Evolutionary conservation across 2,888 invertebrate species (phyloP).

Genomic region (Gordius sp.): DNA sequence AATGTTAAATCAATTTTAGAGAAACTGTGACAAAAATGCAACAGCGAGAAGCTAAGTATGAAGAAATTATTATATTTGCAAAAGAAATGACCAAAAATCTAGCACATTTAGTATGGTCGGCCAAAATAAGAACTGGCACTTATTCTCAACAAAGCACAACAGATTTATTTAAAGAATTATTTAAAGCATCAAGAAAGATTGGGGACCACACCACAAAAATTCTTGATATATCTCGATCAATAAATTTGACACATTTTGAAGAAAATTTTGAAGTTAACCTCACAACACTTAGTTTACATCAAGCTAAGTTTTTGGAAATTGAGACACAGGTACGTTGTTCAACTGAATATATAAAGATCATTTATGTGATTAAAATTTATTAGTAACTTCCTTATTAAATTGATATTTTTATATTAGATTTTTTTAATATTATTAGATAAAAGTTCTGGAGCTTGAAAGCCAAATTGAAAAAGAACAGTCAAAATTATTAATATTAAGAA

Average conservation of each 20-base stretch:
- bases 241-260: not conserved
- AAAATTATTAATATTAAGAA: conserved; percentile 1
- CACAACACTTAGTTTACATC: not conserved
- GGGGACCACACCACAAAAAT: not conserved
- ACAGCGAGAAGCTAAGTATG: not conserved
- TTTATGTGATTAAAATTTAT: not conserved
- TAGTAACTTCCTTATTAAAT: not conserved
- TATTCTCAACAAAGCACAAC: no score
- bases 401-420: not conserved
- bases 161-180: conserved; percentile 4
- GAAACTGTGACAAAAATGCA: not conserved
- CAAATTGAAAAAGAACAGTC: conserved; percentile 12
- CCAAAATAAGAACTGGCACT: not conserved
- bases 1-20: not conserved
- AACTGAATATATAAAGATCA: not conserved
- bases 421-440: not conserved
- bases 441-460: conserved; percentile 10
- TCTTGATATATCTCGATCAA: not conserved
- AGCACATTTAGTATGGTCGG: conserved; percentile 6
- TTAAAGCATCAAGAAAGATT: not conserved
- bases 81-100: conserved; percentile 7
- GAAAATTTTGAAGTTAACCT: conserved; percentile 5
- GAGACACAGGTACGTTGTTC: not conserved
- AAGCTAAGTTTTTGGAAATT: conserved; percentile 1
- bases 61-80: conserved; percentile 5